Evolutionary conservation across 1,140 invertebrate species (phyloP).

Genomic region (Drosophila nikananu): DNA sequence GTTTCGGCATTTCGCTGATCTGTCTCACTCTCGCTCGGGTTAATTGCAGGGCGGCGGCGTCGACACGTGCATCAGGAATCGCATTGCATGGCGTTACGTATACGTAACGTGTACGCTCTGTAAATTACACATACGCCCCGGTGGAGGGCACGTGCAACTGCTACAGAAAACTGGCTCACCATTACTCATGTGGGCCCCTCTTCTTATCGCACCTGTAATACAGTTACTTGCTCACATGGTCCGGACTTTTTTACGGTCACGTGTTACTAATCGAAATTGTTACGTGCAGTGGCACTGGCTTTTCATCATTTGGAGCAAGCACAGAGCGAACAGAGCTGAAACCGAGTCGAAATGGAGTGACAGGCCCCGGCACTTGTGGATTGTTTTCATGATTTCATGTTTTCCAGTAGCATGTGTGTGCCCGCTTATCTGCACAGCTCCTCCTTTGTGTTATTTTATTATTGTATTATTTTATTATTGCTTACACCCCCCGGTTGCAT

Average conservation of each 20-base stretch:
- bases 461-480: constrained; percentile 9
- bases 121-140: constrained; percentile 32
- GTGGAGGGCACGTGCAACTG: constrained; percentile 57
- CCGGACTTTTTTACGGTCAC: constrained; percentile 60
- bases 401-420: constrained; percentile 20
- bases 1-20: constrained; percentile 48
- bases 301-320: constrained; percentile 21
- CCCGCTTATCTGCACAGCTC: constrained; percentile 16
- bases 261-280: constrained; percentile 64
- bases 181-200: constrained; percentile 38
- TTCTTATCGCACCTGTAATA: constrained; percentile 46
- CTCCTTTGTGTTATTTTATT: constrained; percentile 7
- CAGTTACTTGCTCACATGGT: constrained; percentile 32
- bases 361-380: constrained; percentile 59
- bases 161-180: constrained; percentile 26
- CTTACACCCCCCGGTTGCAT: constrained; percentile 22
- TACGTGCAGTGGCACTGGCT: constrained; percentile 57
- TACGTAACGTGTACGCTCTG: constrained; percentile 56
- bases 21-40: constrained; percentile 27
- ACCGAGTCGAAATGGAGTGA: constrained; percentile 35
- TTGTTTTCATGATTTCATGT: constrained; percentile 42
- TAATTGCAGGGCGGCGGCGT: constrained; percentile 32
- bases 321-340: constrained; percentile 21
- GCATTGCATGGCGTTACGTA: constrained; percentile 54
- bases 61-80: constrained; percentile 52